Percentiles rank a stretch among this genome's conserved stretches.
phyloP scores from a whole-genome alignment of 2,888 invertebrate species.

The Rhopalosiphum nymphaeae region DNA sequence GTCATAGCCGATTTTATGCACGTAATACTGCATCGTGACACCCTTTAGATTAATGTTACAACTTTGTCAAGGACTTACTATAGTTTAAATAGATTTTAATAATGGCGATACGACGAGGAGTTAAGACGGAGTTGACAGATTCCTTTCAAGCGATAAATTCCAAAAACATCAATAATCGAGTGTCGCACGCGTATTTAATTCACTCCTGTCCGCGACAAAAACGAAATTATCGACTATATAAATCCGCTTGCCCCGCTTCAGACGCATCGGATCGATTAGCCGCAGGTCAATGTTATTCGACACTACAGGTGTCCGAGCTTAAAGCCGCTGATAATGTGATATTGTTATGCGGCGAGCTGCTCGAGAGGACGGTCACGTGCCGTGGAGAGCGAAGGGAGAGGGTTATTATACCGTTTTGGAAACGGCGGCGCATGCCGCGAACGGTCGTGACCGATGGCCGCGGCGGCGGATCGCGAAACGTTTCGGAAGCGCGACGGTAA shows the following conservation, averaged over 20 bases:
- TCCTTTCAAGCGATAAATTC: not conserved
- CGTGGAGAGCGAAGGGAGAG: not conserved
- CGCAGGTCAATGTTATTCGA: not conserved
- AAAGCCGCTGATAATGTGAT: not conserved
- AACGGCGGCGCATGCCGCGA: not conserved
- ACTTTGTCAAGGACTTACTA: not conserved
- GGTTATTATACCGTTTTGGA: not conserved
- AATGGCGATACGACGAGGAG: not conserved
- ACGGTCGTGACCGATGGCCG: not conserved
- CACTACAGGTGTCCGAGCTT: not conserved
- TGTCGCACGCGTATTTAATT: not conserved
- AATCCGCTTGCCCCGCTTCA: not conserved
- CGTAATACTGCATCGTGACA: not conserved
- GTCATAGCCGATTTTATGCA: not conserved
- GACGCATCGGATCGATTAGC: not conserved
- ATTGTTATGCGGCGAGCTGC: not conserved
- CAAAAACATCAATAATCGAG: not conserved
- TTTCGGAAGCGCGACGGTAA: conserved; percentile 12
- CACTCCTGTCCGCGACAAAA: not conserved
- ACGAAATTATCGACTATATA: not conserved
- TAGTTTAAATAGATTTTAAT: not conserved
- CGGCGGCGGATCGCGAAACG: not conserved
- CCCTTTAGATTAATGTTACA: not conserved
- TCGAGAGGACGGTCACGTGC: not conserved
- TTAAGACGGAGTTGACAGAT: not conserved